Evolutionary conservation across 2,797 vertebrate genomes (phyloP).

Genomic region (Diglossa cyanea): DNA sequence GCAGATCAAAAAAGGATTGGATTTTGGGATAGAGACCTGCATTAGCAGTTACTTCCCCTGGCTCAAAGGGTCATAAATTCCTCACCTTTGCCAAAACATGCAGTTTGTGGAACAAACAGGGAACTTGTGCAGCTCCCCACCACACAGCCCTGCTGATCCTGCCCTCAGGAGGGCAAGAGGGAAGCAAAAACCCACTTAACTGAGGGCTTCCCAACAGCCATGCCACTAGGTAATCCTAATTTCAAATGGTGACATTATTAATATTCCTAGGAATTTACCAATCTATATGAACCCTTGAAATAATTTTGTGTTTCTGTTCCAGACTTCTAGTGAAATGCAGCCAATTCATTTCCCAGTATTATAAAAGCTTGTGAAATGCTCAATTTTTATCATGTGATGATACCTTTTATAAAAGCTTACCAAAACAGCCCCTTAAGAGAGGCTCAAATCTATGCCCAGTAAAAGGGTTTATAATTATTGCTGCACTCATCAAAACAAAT

Average conservation of each 20-base stretch:
- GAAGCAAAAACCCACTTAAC: not conserved
- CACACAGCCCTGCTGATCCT: not conserved
- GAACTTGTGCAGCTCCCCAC: not conserved
- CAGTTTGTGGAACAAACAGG: not conserved
- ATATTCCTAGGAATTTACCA: not conserved
- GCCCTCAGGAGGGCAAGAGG: not conserved
- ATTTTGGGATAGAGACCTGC: not conserved
- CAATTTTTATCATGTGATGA: not conserved
- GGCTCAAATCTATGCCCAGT: not conserved
- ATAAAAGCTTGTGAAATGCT: not conserved
- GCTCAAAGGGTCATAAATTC: not conserved
- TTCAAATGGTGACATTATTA: not conserved
- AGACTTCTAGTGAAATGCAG: not conserved
- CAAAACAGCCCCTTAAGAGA: not conserved
- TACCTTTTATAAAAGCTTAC: not conserved
- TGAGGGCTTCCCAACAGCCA: not conserved
- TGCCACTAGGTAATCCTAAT: not conserved
- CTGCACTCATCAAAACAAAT: not conserved
- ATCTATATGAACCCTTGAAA: not conserved
- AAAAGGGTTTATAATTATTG: not conserved
- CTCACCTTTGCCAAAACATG: fast-evolving
- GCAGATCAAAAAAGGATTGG: not conserved
- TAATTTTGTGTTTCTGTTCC: not conserved
- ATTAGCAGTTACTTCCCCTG: not conserved
- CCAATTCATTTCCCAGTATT: not conserved